These are phyloP conservation scores for Halisarca cf. caerulea DNA, from an alignment of 37 sponge, comb jelly and placozoan species.

Conservation along the genomic window DNA sequence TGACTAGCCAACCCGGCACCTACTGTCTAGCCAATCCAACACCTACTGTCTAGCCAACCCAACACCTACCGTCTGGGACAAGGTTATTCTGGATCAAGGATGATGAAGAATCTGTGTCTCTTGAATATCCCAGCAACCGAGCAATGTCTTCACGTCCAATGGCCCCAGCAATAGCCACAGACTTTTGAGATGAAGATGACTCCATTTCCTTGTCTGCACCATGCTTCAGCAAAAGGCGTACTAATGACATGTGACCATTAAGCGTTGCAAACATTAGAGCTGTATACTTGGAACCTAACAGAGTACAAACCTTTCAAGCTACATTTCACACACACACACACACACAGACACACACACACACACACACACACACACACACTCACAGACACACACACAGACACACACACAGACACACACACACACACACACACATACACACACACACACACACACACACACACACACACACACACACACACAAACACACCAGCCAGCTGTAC, in stretches of 20 bases:
- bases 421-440: not conserved
- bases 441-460: conserved; percentile 1
- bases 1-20: no score
- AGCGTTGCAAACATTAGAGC: conserved; percentile 82
- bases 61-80: no score
- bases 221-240: conserved; percentile 49
- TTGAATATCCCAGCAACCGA: not conserved
- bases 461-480: conserved; percentile 7
- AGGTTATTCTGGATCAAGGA: no score
- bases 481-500: conserved; percentile 26
- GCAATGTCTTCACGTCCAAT: conserved; percentile 46
- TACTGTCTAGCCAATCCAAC: no score
- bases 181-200: conserved; percentile 36
- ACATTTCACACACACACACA: not conserved
- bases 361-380: not conserved
- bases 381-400: not conserved
- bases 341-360: conserved; percentile 12
- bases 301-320: not conserved
- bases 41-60: no score
- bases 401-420: not conserved
- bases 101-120: not conserved
- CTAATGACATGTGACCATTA: conserved; percentile 56
- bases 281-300: conserved; percentile 39
- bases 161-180: conserved; percentile 37
- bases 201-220: conserved; percentile 52